Evolutionary conservation across 30 jellyfish, hydroid and myxozoan genomes (phyloP).

Genomic region (Catostylus mosaicus): DNA sequence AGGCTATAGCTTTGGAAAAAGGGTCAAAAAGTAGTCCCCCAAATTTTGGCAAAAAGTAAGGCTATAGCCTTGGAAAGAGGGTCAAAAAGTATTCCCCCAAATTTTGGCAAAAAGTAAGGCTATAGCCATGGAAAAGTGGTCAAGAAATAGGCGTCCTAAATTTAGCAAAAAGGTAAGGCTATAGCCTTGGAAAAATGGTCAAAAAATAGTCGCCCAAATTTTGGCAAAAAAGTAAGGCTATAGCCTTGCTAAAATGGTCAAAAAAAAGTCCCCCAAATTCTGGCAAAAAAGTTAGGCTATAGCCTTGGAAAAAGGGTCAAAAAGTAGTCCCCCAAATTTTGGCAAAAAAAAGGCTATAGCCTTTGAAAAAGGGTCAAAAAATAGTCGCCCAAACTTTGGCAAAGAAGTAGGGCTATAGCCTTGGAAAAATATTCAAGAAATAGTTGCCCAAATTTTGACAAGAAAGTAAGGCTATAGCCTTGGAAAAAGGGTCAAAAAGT

Average conservation of each 20-base stretch:
- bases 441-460: neutral
- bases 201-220: neutral
- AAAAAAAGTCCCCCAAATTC: neutral
- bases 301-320: neutral
- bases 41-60: constrained; percentile 1
- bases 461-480: neutral
- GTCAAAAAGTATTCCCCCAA: neutral
- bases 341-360: neutral
- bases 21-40: neutral
- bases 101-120: neutral
- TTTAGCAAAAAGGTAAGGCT: constrained; percentile 13
- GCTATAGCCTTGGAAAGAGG: constrained; percentile 7
- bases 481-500: neutral
- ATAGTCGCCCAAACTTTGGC: neutral
- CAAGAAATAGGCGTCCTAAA: neutral
- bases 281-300: neutral
- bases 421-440: neutral
- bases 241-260: neutral
- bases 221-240: neutral
- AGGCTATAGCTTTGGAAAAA: neutral
- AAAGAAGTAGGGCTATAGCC: neutral
- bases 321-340: neutral
- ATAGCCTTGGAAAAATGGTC: neutral
- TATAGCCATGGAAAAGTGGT: neutral
- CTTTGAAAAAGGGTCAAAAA: neutral